Conservation (phyloP, 2,797 vertebrate species). For the Alosa sapidissima region DNA sequence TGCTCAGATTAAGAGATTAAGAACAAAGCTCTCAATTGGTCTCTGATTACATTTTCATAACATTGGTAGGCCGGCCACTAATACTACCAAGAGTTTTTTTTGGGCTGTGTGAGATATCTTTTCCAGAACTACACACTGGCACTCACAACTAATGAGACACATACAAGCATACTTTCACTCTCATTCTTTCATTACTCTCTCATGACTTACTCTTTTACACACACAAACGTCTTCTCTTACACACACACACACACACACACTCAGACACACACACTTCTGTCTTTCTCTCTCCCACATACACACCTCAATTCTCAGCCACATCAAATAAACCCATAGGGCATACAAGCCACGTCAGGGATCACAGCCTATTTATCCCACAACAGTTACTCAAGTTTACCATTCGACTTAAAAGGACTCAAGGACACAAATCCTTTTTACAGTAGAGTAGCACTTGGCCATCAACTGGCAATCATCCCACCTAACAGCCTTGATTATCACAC, state of each 20-base stretch:
- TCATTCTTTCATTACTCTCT: no score
- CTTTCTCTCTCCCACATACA: not conserved
- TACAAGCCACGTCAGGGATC: not conserved
- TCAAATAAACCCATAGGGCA: not conserved
- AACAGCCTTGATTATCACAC: not conserved
- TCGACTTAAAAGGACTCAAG: not conserved
- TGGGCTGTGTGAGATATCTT: not conserved
- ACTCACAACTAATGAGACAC: not conserved
- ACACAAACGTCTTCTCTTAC: not conserved
- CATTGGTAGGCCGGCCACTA: not conserved
- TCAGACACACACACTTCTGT: no score
- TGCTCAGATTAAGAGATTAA: constrained; percentile 12
- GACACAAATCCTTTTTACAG: not conserved
- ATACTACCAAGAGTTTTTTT: not conserved
- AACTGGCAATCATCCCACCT: not conserved
- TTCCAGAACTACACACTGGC: not conserved
- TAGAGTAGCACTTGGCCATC: not conserved
- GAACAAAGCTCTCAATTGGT: not conserved
- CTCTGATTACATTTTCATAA: constrained; percentile 1
- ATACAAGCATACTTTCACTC: not conserved
- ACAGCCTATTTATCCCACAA: constrained; percentile 3
- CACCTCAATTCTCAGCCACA: not conserved
- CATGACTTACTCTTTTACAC: not conserved
- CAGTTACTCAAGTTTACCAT: not conserved
- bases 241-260: not conserved